Percentiles rank a stretch among this genome's conserved stretches.
These are phyloP conservation scores for Eucera pruinosa DNA, from an alignment of 2,888 invertebrate species.

Conservation along the genomic window DNA sequence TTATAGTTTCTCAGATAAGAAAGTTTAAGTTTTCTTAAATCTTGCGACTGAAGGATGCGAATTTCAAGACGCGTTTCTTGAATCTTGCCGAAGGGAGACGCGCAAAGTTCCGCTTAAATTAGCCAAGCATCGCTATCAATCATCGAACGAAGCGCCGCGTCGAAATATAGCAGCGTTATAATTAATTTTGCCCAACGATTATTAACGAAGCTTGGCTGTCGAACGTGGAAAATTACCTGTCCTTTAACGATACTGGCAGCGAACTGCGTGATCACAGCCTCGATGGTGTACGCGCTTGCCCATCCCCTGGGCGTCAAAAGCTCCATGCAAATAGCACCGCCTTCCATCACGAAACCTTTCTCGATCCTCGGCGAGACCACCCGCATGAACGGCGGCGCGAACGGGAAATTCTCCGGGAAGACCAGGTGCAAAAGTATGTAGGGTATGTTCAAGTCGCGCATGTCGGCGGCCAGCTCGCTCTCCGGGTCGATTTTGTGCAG, in stretches of 20 bases:
- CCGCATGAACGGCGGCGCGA: slow-evolving; percentile 93
- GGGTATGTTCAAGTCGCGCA: slow-evolving; percentile 90
- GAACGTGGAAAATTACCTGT: slow-evolving; percentile 84
- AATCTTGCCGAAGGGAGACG: no score
- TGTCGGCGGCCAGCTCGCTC: slow-evolving; percentile 92
- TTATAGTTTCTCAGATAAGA: no score
- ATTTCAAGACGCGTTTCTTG: no score
- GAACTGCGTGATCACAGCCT: slow-evolving; percentile 95
- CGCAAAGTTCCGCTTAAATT: no score
- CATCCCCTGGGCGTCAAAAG: slow-evolving; percentile 93
- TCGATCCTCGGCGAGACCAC: slow-evolving; percentile 90
- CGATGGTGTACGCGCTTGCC: slow-evolving; percentile 95
- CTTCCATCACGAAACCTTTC: slow-evolving; percentile 95
- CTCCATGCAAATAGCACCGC: slow-evolving; percentile 96
- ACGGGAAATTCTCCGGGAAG: slow-evolving; percentile 95
- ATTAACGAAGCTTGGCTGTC: no score
- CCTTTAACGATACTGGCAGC: slow-evolving; percentile 95
- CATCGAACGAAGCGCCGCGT: no score
- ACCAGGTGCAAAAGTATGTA: slow-evolving; percentile 91
- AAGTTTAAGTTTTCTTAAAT: no score
- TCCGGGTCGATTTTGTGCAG: slow-evolving; percentile 93
- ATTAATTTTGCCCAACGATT: no score
- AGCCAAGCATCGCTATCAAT: no score
- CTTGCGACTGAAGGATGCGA: no score
- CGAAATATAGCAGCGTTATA: no score